Evolutionary conservation across 2,113 vertebrate genomes (phyloP).

Genomic region (Saimiri boliviensis): DNA sequence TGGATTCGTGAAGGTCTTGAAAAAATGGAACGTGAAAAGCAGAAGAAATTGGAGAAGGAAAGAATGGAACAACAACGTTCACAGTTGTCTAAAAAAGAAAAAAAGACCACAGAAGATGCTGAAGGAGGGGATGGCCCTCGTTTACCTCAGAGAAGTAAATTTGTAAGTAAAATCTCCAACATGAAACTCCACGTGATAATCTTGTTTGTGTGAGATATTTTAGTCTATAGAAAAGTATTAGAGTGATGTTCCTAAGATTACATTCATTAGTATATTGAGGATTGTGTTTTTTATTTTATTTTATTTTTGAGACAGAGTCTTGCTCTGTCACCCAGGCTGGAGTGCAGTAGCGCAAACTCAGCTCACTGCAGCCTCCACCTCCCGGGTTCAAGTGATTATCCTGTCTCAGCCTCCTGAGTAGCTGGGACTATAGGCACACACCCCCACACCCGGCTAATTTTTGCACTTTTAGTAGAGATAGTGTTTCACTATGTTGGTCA

Average conservation of each 20-base stretch:
- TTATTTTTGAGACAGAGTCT: no score
- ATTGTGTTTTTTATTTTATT: not conserved
- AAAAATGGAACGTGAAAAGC: constrained; percentile 99
- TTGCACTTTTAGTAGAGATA: no score
- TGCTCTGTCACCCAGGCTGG: no score
- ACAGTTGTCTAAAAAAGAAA: constrained; percentile 92
- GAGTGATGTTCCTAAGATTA: not conserved
- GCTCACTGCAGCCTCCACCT: no score
- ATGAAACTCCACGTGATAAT: not conserved
- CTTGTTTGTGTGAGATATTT: not conserved
- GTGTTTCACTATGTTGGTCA: no score
- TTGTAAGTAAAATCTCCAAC: constrained; percentile 89
- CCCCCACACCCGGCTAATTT: no score
- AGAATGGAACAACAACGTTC: constrained; percentile 96
- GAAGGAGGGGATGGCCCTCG: constrained; percentile 92
- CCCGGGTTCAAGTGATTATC: no score
- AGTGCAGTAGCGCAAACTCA: no score
- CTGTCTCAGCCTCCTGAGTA: no score
- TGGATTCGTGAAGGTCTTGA: constrained; percentile 99
- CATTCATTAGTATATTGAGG: not conserved
- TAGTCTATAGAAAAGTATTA: constrained; percentile 20
- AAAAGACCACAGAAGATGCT: constrained; percentile 85
- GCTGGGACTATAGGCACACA: no score
- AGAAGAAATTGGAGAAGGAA: constrained; percentile 96
- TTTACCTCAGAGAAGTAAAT: constrained; percentile 98